Evolutionary conservation across 2,797 vertebrate species (phyloP).

Genomic region (Psittacula echo): DNA sequence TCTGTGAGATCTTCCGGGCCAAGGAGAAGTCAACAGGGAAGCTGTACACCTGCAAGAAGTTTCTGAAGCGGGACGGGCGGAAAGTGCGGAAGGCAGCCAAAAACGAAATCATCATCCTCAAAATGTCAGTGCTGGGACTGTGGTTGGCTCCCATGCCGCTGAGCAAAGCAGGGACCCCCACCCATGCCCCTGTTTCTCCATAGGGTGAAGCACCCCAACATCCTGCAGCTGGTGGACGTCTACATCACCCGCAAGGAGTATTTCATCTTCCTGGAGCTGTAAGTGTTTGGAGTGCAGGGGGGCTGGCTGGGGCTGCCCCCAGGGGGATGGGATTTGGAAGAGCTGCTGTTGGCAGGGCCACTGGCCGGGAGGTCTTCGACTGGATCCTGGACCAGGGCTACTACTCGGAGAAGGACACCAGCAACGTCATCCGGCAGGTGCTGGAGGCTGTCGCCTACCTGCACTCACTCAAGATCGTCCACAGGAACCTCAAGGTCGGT

Average conservation of each 20-base stretch:
- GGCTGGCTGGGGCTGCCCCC: neutral
- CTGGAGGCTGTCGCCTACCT: slow-evolving; percentile 96
- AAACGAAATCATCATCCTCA: slow-evolving; percentile 97
- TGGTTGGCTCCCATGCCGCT: fast-evolving
- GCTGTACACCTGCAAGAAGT: slow-evolving; percentile 97
- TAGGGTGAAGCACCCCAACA: slow-evolving; percentile 98
- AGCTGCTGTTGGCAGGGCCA: slow-evolving; percentile 81
- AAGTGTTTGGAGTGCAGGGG: slow-evolving; percentile 71
- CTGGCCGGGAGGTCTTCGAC: slow-evolving; percentile 97
- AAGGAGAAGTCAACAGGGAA: slow-evolving; percentile 95
- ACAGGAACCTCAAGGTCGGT: slow-evolving; percentile 97
- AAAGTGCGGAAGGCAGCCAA: slow-evolving; percentile 97
- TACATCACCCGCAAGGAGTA: slow-evolving; percentile 98
- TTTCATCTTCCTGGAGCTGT: slow-evolving; percentile 99
- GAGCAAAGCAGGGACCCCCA: neutral
- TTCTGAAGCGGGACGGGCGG: slow-evolving; percentile 94
- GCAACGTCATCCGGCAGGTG: slow-evolving; percentile 97
- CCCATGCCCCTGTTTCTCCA: neutral
- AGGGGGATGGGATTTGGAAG: fast-evolving
- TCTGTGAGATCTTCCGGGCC: slow-evolving; percentile 97
- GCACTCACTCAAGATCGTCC: slow-evolving; percentile 94
- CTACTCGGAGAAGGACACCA: slow-evolving; percentile 97
- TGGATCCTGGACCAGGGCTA: slow-evolving; percentile 99
- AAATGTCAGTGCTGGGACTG: slow-evolving; percentile 87
- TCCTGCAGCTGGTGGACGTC: slow-evolving; percentile 96